phyloP scores from a whole-genome alignment of 2,888 invertebrate genomes.

The Monoplex corrugatus region DNA sequence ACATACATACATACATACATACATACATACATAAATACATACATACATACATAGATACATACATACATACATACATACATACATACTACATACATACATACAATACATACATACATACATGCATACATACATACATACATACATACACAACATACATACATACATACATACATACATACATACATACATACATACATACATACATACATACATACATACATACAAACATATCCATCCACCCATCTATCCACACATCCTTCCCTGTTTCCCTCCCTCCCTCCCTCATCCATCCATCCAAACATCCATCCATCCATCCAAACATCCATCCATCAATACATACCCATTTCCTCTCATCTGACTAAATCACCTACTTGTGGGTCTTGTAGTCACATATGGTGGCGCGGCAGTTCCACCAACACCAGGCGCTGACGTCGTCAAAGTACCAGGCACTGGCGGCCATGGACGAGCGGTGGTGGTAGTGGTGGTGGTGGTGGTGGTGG shows the following conservation, averaged over 20 bases:
- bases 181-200: neutral
- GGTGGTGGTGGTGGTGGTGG: constrained; percentile 33
- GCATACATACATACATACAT: neutral
- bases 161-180: too few species aligned
- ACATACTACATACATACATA: neutral
- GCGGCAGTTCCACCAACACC: too few species aligned
- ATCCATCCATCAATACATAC: neutral
- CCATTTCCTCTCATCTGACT: neutral
- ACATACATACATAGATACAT: neutral
- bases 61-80: neutral
- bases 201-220: neutral
- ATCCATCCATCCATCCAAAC: too few species aligned
- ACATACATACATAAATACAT: neutral
- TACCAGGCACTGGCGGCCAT: neutral
- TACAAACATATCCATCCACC: neutral
- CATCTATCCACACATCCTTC: neutral
- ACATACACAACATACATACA: too few species aligned
- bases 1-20: neutral
- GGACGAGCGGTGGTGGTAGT: neutral
- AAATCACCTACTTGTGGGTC: neutral
- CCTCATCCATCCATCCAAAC: neutral
- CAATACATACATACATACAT: neutral
- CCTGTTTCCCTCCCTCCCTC: neutral
- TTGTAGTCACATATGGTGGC: neutral
- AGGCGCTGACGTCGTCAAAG: too few species aligned